phyloP scores from a whole-genome alignment of 2,888 invertebrate species.

The Caenorhabditis doughertyi region DNA sequence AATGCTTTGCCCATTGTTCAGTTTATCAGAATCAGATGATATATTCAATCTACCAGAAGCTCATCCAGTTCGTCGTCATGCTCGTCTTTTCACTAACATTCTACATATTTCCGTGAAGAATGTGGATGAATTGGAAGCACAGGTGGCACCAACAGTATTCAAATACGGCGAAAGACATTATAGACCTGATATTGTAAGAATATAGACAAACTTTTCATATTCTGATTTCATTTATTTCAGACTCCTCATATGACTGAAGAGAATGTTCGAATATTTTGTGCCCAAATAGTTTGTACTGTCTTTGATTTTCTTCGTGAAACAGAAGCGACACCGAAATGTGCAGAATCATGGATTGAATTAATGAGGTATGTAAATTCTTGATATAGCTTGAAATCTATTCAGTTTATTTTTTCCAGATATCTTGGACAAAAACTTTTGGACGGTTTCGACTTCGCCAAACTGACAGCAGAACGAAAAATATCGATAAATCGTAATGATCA shows the following conservation, averaged over 20 bases:
- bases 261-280: constrained; percentile 75
- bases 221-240: constrained; percentile 47
- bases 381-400: not conserved
- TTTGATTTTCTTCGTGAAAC: constrained; percentile 72
- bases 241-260: constrained; percentile 73
- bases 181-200: constrained; percentile 58
- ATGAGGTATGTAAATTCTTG: constrained; percentile 59
- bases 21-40: constrained; percentile 55
- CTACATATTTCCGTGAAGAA: constrained; percentile 76
- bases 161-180: constrained; percentile 78
- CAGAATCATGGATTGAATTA: constrained; percentile 77
- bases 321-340: constrained; percentile 67
- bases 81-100: constrained; percentile 75
- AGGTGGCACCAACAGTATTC: constrained; percentile 77
- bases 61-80: constrained; percentile 71
- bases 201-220: not conserved
- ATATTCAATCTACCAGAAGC: constrained; percentile 60
- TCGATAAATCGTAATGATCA: constrained; percentile 74
- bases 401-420: constrained; percentile 50
- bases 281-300: constrained; percentile 76
- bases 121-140: constrained; percentile 76
- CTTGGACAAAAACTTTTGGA: constrained; percentile 74
- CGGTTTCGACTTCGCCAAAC: constrained; percentile 73
- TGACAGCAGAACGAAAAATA: constrained; percentile 70
- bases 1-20: constrained; percentile 63